phyloP scores from a whole-genome alignment of 2,797 vertebrate genomes.

The Zalophus californianus region DNA sequence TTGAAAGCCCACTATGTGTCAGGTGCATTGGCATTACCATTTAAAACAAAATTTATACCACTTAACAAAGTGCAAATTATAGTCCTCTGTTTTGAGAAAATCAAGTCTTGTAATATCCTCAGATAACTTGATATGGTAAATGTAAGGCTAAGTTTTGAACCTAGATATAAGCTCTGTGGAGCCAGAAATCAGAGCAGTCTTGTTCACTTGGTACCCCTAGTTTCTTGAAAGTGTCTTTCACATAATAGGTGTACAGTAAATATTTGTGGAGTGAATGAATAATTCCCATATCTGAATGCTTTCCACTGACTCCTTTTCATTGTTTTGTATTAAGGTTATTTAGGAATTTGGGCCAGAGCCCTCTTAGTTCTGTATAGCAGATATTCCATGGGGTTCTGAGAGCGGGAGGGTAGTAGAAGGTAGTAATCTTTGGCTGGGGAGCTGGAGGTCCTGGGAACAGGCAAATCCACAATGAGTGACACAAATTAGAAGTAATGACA shows the following conservation, averaged over 20 bases:
- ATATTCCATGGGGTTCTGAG: not conserved
- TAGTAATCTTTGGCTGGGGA: not conserved
- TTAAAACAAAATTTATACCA: conserved; percentile 6
- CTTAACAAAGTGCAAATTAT: not conserved
- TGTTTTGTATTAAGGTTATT: conserved; percentile 26
- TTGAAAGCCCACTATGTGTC: not conserved
- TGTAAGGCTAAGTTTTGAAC: not conserved
- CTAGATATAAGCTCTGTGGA: not conserved
- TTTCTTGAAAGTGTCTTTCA: not conserved
- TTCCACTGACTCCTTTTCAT: not conserved
- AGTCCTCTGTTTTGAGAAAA: not conserved
- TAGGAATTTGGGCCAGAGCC: not conserved
- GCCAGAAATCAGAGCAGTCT: not conserved
- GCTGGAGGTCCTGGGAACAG: not conserved
- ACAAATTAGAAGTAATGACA: not conserved
- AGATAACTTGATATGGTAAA: not conserved
- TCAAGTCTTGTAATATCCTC: not conserved
- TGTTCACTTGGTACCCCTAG: not conserved
- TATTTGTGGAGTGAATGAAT: not conserved
- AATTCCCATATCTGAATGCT: not conserved
- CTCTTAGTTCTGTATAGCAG: not conserved
- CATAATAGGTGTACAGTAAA: not conserved
- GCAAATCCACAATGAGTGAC: not conserved
- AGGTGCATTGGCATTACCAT: not conserved
- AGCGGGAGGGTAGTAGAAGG: not conserved